Evolutionary conservation across 2,888 invertebrate species (phyloP), one percentile per base, ranked within the genome.

Genomic region (Trichopoda pennipes): DNA sequence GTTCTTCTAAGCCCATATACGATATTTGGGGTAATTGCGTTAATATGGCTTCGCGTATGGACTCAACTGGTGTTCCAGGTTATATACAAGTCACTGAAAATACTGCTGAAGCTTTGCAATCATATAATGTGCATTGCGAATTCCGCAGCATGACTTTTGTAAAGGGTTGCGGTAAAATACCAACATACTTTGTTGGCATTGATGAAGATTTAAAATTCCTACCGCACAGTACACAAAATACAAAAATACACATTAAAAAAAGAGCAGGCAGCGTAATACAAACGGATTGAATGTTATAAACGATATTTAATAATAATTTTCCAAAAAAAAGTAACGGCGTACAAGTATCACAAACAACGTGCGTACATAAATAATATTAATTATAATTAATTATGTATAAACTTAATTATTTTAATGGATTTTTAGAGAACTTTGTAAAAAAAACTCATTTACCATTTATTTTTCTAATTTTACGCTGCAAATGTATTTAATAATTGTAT

Each of bases 11-110:
- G 89, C 98, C 98, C 0, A 93, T 98, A 56, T 98, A 98, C 90
- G 98, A 99, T 89, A 97, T 98, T 87, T 99, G 98, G 98, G 98
- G 98, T 0, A 96, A 98, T 90, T 96, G 98, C 0, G 98, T 98
- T 0, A 99, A 99, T 91, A 96, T 99, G 94, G 98, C 99, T 3
- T 97, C 98, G 1, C 93, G 99, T 87, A 98, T 99, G 98, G 98
- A 98, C 88, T 96, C 96, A 0, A 97, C 96, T 1, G 98, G 98
- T 8, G 92, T 94, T 84, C 93, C 94, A 2, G 95, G 96, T 53
- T 93, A 93, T 90, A 96, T 96, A 86, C 96, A 96, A 92, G 95
- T 95, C 0, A 95, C 95, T 28, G 93, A 94, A 88, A 93, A 94
- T 66, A 95, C 96, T 0, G 95, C 95, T 0, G 88, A 92, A 8